Conservation (phyloP, 2,888 invertebrate genomes). For the Rotaria macrura region DNA sequence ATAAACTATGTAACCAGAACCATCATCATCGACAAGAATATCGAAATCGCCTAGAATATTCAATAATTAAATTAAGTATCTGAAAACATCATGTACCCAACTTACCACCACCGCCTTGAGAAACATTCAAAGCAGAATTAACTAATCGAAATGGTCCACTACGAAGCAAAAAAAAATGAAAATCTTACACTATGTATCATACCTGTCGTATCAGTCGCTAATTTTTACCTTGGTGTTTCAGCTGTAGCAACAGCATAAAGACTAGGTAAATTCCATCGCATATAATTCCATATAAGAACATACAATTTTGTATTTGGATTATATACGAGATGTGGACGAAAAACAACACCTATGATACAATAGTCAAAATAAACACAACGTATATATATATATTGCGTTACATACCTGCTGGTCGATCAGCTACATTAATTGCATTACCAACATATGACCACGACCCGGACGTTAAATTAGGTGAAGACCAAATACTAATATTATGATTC, state of each 20-base stretch:
- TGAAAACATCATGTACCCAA: background rate
- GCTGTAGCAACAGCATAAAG: background rate
- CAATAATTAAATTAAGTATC: too few relatives aligned
- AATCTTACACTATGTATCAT: background rate
- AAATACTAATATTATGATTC: conserved; percentile 5
- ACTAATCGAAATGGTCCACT: background rate
- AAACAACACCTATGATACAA: background rate
- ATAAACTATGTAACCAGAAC: conserved; percentile 2
- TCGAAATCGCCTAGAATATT: background rate
- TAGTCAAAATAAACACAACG: background rate
- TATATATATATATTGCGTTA: too few relatives aligned
- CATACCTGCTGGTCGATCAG: background rate
- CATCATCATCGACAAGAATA: conserved; percentile 2
- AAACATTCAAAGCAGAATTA: background rate
- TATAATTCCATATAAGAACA: conserved; percentile 12
- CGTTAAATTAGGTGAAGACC: background rate
- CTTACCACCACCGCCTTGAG: conserved; percentile 20
- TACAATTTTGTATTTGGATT: conserved; percentile 10
- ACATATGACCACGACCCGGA: background rate
- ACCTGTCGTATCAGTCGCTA: background rate
- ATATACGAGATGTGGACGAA: background rate
- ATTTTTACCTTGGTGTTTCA: background rate
- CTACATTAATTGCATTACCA: background rate
- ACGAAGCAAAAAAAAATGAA: too few relatives aligned
- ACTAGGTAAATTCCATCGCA: background rate